A percentile compares a stretch with the other conserved stretches of the same genome.
These are phyloP conservation scores for Hymenochirus boettgeri DNA, from an alignment of 2,113 vertebrate species.

Conservation along the genomic window DNA sequence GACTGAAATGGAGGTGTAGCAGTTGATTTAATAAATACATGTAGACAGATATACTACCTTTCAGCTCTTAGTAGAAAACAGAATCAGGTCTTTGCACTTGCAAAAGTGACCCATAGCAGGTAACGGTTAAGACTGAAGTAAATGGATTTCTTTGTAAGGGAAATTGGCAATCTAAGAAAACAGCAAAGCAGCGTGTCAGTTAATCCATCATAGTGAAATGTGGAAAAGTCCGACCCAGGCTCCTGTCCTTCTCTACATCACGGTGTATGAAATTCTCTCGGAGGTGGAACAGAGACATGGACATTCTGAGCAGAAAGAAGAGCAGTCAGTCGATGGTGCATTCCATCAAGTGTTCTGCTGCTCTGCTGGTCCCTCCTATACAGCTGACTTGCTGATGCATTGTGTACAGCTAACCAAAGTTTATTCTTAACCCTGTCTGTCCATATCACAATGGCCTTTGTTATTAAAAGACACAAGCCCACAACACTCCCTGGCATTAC, in stretches of 20 bases:
- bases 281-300: conserved; percentile 32
- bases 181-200: neutral
- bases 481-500: too few relatives aligned
- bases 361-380: conserved; percentile 32
- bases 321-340: conserved; percentile 30
- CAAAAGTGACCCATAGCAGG: neutral
- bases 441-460: conserved; percentile 1
- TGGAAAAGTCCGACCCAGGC: conserved; percentile 1
- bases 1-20: too few relatives aligned
- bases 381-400: conserved; percentile 38
- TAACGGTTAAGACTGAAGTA: neutral
- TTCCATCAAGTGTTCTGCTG: conserved; percentile 39
- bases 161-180: conserved; percentile 5
- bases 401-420: conserved; percentile 16
- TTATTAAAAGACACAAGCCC: too few relatives aligned
- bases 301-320: conserved; percentile 22
- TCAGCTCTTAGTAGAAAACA: neutral
- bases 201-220: conserved; percentile 5
- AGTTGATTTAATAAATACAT: too few relatives aligned
- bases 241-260: conserved; percentile 15
- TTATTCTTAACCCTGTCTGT: conserved; percentile 16
- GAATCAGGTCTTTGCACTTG: neutral
- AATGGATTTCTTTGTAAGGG: neutral
- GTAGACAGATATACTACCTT: too few relatives aligned
- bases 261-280: conserved; percentile 29